phyloP scores from a whole-genome alignment of 2,888 invertebrate species.

The Chymomyza amoena region DNA sequence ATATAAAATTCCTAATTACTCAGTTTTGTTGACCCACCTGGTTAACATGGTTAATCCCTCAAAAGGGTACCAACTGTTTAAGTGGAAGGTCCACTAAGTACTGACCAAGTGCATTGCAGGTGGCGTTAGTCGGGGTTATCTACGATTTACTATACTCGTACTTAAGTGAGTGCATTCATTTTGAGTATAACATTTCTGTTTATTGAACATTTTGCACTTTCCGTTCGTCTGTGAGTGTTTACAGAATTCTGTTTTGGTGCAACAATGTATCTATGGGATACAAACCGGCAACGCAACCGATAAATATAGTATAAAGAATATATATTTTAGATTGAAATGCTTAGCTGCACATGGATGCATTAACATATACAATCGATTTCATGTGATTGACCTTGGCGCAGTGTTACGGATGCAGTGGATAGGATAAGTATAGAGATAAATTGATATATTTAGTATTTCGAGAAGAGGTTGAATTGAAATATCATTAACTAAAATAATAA shows the following conservation, averaged over 20 bases:
- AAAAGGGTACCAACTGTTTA: background rate
- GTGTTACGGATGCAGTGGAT: no score
- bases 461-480: no score
- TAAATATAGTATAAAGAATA: background rate
- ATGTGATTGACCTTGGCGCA: no score
- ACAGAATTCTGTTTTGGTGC: background rate
- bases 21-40: background rate
- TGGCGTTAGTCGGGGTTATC: background rate
- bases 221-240: background rate
- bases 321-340: background rate
- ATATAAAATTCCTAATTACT: background rate
- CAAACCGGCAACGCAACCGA: conserved; percentile 1
- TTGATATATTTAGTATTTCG: no score
- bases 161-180: background rate
- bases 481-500: no score
- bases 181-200: conserved; percentile 21
- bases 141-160: background rate
- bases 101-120: background rate
- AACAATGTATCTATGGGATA: conserved; percentile 2
- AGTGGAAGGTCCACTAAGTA: background rate
- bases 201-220: conserved; percentile 62
- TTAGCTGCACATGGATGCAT: background rate
- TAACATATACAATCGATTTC: background rate
- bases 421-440: no score
- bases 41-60: background rate